Base-by-base conservation (phyloP, 2,113 vertebrate genomes). In the Mormyrus lacerda region DNA sequence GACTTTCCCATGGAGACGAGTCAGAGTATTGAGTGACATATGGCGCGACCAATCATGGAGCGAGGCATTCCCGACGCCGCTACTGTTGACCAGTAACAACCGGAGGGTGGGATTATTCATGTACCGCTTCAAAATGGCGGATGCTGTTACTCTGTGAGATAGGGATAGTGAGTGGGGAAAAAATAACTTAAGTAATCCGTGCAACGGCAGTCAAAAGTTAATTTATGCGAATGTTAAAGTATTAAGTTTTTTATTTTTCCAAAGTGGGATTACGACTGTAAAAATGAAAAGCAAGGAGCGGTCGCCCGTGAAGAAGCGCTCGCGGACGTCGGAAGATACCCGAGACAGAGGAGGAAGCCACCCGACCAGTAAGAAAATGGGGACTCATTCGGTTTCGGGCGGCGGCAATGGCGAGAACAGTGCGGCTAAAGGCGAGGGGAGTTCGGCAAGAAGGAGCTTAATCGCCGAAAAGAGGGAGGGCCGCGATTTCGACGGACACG, bases 221-320 rank as follows among this genome's bases (percentile, higher is more conserved):
- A 8, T 2, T n/a, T 51, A 19, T 89, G 53, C 47, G 11, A 51
- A 42, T 82, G 50, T 85, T 55, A 55, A 73, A 58, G 79, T 82
- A 24, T 53, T 82, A 89, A 13, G 69, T 45, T 89, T 13, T 89
- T 90, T 83, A 86, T 87, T 90, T 9, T 65, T 88, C 73, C 76
- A 9, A 27, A 69, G 53, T 88, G 88, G 85, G 90, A 88, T 90
- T 91, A 92, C 91, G 82, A 89, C 44, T 88, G 82, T 39, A 83
- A 94, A 92, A 90, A 99, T 98, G 98, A 99, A 98, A 95, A 97
- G 97, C 89, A 99, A 98, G 94, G 98, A 99, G 94, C 97, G 97
- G 93, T 98, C 97, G 55, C 98, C 98, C 85, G 97, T 97, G 83
- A 99, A 99, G 94, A 99, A 98, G 91, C 97, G 98, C 89, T 98